Percentiles rank a stretch among this genome's conserved stretches.
These are phyloP conservation scores for Lycopodina hypogea DNA, from an alignment of 37 sponge, comb jelly and placozoan species.

Conservation along the genomic window DNA sequence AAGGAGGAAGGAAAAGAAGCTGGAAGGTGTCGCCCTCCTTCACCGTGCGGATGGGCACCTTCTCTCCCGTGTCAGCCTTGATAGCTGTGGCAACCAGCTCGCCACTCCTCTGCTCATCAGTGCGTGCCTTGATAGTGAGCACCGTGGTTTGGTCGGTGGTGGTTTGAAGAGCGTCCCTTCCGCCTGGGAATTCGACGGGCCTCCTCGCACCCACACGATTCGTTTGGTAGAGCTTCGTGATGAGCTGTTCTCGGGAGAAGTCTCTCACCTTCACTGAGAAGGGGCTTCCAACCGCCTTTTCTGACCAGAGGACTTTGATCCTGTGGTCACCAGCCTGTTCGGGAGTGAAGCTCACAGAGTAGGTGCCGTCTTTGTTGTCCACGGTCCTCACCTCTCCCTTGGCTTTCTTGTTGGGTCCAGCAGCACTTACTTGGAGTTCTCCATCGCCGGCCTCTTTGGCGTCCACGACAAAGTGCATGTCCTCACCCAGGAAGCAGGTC, in stretches of 20 bases:
- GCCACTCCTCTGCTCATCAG: slow-evolving; percentile 11
- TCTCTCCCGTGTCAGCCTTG: slow-evolving; percentile 1
- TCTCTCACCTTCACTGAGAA: slow-evolving; percentile 36
- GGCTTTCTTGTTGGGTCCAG: slow-evolving; percentile 37
- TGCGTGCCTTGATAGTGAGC: slow-evolving; percentile 11
- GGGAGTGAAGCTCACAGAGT: slow-evolving; percentile 25
- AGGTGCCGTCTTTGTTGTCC: slow-evolving; percentile 41
- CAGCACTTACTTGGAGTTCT: slow-evolving; percentile 11
- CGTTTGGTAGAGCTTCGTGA: slow-evolving; percentile 15
- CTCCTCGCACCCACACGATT: neutral
- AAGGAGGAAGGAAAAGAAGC: slow-evolving; percentile 32
- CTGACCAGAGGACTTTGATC: slow-evolving; percentile 36
- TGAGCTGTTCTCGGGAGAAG: slow-evolving; percentile 12
- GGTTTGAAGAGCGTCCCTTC: neutral
- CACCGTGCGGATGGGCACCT: neutral
- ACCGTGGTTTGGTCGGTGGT: slow-evolving; percentile 14
- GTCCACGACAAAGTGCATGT: slow-evolving; percentile 44
- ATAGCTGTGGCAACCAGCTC: slow-evolving; percentile 9
- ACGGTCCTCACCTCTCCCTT: neutral
- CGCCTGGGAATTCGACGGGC: neutral
- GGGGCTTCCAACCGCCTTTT: slow-evolving; percentile 60
- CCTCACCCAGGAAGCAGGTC: slow-evolving; percentile 21
- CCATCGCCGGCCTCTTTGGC: slow-evolving; percentile 51
- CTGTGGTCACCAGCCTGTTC: slow-evolving; percentile 3
- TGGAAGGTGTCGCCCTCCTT: slow-evolving; percentile 24